Evolutionary conservation across 2,797 vertebrate species (phyloP).

Genomic region (Anguilla megastoma): DNA sequence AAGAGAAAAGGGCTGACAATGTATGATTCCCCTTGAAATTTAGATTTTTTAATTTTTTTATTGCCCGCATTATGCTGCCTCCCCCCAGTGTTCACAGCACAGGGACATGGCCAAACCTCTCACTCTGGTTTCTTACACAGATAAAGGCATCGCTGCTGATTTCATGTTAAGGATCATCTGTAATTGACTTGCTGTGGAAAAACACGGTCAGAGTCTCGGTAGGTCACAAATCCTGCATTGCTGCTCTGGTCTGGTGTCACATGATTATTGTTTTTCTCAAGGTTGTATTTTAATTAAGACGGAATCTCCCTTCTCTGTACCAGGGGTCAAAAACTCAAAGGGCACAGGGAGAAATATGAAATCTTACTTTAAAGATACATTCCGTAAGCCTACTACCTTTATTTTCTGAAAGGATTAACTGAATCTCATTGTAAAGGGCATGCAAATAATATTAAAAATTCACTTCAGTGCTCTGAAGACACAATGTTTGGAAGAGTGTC

Average conservation of each 20-base stretch:
- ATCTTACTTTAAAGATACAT: neutral
- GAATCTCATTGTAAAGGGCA: neutral
- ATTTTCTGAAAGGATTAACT: neutral
- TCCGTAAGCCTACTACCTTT: neutral
- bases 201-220: neutral
- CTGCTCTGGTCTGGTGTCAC: neutral
- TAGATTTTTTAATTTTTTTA: too few relatives aligned
- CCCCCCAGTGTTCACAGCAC: neutral
- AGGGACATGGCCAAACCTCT: neutral
- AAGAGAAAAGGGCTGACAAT: too few relatives aligned
- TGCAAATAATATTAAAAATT: neutral
- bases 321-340: neutral
- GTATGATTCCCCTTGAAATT: too few relatives aligned
- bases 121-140: neutral
- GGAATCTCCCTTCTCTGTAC: neutral
- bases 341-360: neutral
- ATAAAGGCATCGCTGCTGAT: neutral
- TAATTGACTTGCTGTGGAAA: neutral
- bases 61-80: neutral
- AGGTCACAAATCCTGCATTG: neutral
- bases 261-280: neutral
- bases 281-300: conserved; percentile 6
- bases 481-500: neutral
- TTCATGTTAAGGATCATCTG: conserved; percentile 12
- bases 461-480: neutral